phyloP scores from a whole-genome alignment of 2,888 invertebrate genomes.

The Lissocephala sabroskyi region DNA sequence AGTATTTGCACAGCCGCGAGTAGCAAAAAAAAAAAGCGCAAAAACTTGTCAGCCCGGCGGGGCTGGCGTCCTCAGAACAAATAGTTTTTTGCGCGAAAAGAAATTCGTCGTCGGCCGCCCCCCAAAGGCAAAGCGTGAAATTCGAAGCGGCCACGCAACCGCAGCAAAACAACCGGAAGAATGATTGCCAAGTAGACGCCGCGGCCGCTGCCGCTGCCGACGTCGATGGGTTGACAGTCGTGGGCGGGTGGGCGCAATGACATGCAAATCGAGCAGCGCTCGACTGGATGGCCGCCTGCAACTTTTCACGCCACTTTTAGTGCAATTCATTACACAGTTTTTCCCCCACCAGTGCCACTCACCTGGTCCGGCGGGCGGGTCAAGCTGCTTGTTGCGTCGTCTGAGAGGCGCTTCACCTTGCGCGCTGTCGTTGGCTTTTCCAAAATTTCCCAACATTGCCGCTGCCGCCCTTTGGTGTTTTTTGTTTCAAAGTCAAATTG shows the following conservation, averaged over 20 bases:
- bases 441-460: constrained; percentile 18
- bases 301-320: constrained; percentile 22
- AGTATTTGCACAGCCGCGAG: constrained; percentile 41
- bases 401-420: constrained; percentile 25
- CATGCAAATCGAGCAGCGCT: neutral
- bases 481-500: constrained; percentile 55
- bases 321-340: constrained; percentile 51
- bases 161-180: constrained; percentile 48
- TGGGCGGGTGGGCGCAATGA: constrained; percentile 3
- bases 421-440: neutral
- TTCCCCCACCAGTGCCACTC: constrained; percentile 28
- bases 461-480: constrained; percentile 15
- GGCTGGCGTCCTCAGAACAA: too few species aligned
- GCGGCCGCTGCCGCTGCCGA: neutral
- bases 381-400: constrained; percentile 7
- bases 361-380: neutral
- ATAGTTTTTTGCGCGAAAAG: constrained; percentile 16
- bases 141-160: constrained; percentile 51
- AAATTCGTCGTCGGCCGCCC: too few species aligned
- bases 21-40: neutral
- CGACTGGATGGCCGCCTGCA: constrained; percentile 2
- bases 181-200: constrained; percentile 31
- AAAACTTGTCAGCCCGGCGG: too few species aligned
- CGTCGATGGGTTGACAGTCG: neutral
- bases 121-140: constrained; percentile 54